These are phyloP conservation scores for Chrysolina oricalcia DNA, from an alignment of 2,888 invertebrate genomes.

Conservation along the genomic window DNA sequence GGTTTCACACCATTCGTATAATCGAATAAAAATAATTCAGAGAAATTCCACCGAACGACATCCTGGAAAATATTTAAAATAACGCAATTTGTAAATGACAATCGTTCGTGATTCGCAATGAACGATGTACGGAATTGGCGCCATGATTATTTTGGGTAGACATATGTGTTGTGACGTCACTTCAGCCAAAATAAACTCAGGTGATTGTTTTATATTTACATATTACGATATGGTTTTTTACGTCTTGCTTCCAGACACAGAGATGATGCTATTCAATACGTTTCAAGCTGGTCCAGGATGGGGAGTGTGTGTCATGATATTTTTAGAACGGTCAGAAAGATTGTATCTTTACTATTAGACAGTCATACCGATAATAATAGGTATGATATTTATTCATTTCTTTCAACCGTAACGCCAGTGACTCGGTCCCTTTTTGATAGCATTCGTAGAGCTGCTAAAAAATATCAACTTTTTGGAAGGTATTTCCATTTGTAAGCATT, in stretches of 20 bases:
- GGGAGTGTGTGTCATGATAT: not conserved
- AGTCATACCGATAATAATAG: no score
- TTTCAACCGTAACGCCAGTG: no score
- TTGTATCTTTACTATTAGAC: no score
- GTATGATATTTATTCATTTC: no score
- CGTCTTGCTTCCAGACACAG: conserved; percentile 13
- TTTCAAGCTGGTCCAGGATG: conserved; percentile 18
- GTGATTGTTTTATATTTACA: conserved; percentile 63
- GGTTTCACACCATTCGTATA: not conserved
- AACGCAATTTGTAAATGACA: not conserved
- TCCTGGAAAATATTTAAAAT: conserved; percentile 5
- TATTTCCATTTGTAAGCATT: no score
- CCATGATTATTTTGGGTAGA: conserved; percentile 57
- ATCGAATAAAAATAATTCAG: not conserved
- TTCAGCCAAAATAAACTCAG: conserved; percentile 58
- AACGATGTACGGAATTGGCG: conserved; percentile 34
- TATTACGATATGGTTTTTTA: conserved; percentile 37
- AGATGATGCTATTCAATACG: conserved; percentile 22
- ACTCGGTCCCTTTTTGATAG: no score
- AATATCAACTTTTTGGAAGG: no score
- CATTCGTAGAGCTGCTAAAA: no score
- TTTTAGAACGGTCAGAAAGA: not conserved
- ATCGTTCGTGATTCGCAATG: conserved; percentile 6
- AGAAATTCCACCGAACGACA: not conserved
- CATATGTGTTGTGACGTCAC: conserved; percentile 62